Conservation (phyloP, 2,797 vertebrate genomes). For the Carcharodon carcharias region DNA sequence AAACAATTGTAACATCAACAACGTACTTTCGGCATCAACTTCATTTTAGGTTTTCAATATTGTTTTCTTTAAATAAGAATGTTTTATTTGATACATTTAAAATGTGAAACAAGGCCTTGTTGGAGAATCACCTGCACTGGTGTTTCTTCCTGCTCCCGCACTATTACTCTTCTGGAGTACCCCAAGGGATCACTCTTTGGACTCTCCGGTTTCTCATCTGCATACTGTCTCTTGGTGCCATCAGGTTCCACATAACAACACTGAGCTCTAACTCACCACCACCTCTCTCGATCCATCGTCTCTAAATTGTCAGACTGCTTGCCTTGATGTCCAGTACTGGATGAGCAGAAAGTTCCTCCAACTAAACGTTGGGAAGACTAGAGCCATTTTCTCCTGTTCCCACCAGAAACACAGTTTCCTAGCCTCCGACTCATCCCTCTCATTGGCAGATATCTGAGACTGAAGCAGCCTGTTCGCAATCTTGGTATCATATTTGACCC, state of each 20-base stretch:
- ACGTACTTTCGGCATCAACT: background rate
- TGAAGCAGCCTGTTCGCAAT: background rate
- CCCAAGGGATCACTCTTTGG: background rate
- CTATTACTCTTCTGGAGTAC: background rate
- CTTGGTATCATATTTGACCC: background rate
- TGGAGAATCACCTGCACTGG: background rate
- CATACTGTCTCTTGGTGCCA: background rate
- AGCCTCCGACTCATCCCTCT: background rate
- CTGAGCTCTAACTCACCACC: background rate
- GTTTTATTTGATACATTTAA: background rate
- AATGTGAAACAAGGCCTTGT: background rate
- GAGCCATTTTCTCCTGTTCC: background rate
- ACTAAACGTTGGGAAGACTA: background rate
- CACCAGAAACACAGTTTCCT: background rate
- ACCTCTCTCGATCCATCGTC: background rate
- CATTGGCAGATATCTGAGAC: background rate
- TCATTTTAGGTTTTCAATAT: background rate
- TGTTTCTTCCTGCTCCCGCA: background rate
- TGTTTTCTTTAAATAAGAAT: background rate
- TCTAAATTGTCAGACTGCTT: background rate
- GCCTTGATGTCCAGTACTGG: background rate
- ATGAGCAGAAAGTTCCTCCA: background rate
- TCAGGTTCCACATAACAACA: background rate
- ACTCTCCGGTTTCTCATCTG: background rate
- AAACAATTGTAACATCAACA: background rate